Percentiles rank a stretch among this genome's conserved stretches.
Conservation (phyloP, 2,113 vertebrate genomes). For the Litocranius walleri region DNA sequence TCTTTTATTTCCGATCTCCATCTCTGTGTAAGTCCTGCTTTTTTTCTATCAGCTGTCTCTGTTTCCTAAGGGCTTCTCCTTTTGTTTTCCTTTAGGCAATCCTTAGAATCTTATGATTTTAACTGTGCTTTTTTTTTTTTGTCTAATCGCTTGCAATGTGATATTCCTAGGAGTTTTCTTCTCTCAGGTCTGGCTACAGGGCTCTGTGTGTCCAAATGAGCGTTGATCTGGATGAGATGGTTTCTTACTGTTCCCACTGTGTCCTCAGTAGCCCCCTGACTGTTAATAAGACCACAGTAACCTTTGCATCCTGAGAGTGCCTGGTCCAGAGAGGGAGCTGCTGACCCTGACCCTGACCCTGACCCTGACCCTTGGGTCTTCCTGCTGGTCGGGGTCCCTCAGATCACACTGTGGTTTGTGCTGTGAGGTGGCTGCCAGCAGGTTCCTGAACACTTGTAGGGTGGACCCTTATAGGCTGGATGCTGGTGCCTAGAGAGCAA, state of each 20-base stretch:
- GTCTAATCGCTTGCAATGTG: not conserved
- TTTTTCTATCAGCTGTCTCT: not conserved
- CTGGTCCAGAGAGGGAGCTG: not conserved
- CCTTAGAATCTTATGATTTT: not conserved
- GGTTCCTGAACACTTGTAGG: not conserved
- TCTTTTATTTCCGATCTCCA: not conserved
- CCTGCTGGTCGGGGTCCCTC: not conserved
- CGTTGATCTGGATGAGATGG: rapidly evolving
- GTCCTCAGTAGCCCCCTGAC: not conserved
- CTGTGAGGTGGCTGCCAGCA: not conserved
- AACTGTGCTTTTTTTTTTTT: not conserved
- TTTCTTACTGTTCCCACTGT: not conserved
- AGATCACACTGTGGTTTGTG: rapidly evolving
- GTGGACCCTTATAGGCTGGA: not conserved
- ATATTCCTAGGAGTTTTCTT: not conserved
- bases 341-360: not conserved
- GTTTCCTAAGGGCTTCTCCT: not conserved
- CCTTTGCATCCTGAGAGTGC: not conserved
- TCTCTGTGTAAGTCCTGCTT: not conserved
- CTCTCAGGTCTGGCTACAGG: not conserved
- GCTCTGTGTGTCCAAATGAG: not conserved
- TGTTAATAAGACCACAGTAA: not conserved
- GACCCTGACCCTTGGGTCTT: not conserved
- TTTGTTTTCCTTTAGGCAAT: not conserved
- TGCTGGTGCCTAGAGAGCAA: not conserved